Conservation (phyloP, 2,797 vertebrate species). For the Cirrhinus mrigala region DNA sequence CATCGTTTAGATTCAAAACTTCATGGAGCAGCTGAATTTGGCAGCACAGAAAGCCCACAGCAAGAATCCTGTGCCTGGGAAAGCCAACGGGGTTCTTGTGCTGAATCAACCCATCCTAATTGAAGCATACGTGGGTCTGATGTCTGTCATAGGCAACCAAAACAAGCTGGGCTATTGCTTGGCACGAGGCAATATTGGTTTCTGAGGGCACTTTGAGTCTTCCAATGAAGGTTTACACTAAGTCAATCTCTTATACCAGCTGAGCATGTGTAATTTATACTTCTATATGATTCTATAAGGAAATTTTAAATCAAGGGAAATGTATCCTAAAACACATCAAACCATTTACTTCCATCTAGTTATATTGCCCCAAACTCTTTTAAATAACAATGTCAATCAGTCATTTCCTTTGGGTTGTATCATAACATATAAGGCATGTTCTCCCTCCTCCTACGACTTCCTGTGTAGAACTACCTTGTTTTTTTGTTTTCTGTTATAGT, state of each 20-base stretch:
- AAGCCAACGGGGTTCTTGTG: conserved; percentile 76
- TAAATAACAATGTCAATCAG: background rate
- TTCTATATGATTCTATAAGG: background rate
- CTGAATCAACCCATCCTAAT: conserved; percentile 79
- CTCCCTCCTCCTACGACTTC: background rate
- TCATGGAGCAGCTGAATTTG: conserved; percentile 75
- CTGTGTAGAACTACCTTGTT: conserved; percentile 15
- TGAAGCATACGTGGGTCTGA: conserved; percentile 80
- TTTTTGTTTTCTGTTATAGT: background rate
- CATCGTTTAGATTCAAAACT: conserved; percentile 77
- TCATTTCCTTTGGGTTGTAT: background rate
- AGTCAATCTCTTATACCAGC: background rate
- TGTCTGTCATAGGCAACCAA: conserved; percentile 84
- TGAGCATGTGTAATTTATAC: background rate
- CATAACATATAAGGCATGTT: conserved; percentile 4
- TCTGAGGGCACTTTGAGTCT: conserved; percentile 70
- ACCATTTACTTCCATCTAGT: background rate
- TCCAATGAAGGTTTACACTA: conserved; percentile 15
- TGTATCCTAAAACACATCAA: background rate
- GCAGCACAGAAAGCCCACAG: conserved; percentile 74
- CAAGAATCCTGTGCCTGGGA: conserved; percentile 72
- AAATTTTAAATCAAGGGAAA: conserved; percentile 28
- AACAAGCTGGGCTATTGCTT: conserved; percentile 87
- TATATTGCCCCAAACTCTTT: background rate
- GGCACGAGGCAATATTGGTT: conserved; percentile 83